These are phyloP conservation scores for Pogonocherus hispidulus DNA, from an alignment of 2,888 invertebrate species.

Conservation along the genomic window DNA sequence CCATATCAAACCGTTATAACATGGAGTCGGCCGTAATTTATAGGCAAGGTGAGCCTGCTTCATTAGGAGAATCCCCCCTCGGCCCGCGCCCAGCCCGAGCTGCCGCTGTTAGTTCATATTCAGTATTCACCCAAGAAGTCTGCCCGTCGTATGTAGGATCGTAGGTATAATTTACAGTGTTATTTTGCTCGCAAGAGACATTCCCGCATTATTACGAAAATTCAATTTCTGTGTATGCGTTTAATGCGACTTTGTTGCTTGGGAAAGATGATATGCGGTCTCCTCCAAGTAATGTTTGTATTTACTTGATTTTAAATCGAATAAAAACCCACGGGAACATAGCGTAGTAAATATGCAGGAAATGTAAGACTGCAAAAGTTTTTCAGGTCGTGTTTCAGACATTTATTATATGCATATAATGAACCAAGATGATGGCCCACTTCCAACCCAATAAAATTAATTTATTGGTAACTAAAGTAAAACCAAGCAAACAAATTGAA, in stretches of 20 bases:
- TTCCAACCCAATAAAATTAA: no score
- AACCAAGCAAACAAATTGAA: no score
- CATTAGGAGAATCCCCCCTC: conserved; percentile 66
- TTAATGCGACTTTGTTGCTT: not conserved
- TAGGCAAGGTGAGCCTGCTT: conserved; percentile 69
- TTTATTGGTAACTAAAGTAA: no score
- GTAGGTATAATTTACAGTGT: conserved; percentile 41
- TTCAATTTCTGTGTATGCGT: conserved; percentile 34
- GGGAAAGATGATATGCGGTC: no score
- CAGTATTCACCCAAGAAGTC: conserved; percentile 50
- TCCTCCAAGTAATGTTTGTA: no score
- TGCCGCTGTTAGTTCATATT: conserved; percentile 47
- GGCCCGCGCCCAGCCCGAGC: conserved; percentile 52
- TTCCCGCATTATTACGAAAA: conserved; percentile 39
- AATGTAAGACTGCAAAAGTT: no score
- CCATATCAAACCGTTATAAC: conserved; percentile 70
- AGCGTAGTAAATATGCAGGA: no score
- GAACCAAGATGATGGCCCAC: no score
- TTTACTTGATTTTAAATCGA: no score
- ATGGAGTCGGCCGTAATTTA: conserved; percentile 70
- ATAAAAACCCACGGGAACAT: no score
- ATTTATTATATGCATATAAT: no score
- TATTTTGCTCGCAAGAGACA: conserved; percentile 33
- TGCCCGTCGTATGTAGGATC: conserved; percentile 34
- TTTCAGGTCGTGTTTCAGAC: no score